Conservation (phyloP, 1,140 invertebrate genomes). For the Drosophila watanabei region DNA sequence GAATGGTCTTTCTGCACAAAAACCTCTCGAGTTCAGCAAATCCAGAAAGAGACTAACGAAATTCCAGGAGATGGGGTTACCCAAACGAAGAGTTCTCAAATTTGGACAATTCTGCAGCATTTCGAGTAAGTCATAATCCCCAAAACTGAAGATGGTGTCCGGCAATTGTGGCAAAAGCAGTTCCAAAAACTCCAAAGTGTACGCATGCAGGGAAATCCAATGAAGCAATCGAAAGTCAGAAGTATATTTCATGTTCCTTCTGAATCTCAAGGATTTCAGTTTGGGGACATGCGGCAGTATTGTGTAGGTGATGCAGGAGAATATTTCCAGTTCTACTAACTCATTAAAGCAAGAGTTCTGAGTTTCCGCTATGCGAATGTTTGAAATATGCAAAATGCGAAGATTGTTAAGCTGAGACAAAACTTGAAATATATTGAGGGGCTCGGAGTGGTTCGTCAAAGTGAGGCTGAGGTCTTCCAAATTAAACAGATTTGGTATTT, state of each 20-base stretch:
- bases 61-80: not conserved
- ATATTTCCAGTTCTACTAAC: not conserved
- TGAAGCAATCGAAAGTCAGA: not conserved
- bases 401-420: not conserved
- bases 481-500: not conserved
- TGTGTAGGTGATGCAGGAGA: not conserved
- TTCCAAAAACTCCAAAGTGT: conserved; percentile 6
- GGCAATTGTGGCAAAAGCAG: not conserved
- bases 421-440: conserved; percentile 6
- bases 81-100: not conserved
- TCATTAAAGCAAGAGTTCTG: not conserved
- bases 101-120: too few species aligned
- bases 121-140: not conserved
- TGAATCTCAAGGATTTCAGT: conserved; percentile 4
- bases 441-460: not conserved
- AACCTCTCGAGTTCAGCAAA: not conserved
- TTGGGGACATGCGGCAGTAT: not conserved
- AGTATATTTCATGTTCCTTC: not conserved
- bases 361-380: not conserved
- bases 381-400: not conserved
- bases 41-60: not conserved
- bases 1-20: not conserved
- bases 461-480: conserved; percentile 8
- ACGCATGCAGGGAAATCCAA: not conserved
- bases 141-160: not conserved